Evolutionary conservation across 2,113 vertebrate species (phyloP).

Genomic region (Saimiri boliviensis): DNA sequence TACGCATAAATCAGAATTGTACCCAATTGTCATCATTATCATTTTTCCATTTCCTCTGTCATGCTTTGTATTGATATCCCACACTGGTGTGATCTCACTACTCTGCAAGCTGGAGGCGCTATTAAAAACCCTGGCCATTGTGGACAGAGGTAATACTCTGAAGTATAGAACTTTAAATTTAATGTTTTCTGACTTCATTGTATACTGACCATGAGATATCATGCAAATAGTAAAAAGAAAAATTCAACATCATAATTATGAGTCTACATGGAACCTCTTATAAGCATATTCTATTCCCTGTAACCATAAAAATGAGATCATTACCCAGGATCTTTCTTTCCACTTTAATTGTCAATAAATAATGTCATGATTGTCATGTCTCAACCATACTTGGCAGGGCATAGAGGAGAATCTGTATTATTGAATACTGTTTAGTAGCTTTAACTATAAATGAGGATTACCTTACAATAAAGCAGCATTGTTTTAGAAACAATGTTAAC

Average conservation of each 20-base stretch:
- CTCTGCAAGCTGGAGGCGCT: slow-evolving; percentile 20
- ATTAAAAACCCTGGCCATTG: neutral
- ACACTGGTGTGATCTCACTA: slow-evolving; percentile 8
- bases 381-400: slow-evolving; percentile 36
- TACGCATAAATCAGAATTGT: slow-evolving; percentile 60
- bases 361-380: slow-evolving; percentile 34
- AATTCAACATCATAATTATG: neutral
- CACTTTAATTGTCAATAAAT: slow-evolving; percentile 63
- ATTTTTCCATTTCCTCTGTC: slow-evolving; percentile 40
- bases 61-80: neutral
- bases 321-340: neutral
- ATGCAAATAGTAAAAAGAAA: neutral
- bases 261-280: neutral
- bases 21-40: slow-evolving; percentile 63
- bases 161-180: neutral
- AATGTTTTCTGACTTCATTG: slow-evolving; percentile 9
- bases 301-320: slow-evolving; percentile 45
- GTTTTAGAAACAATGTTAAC: slow-evolving; percentile 69
- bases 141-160: neutral
- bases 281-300: neutral
- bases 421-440: slow-evolving; percentile 64
- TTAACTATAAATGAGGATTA: slow-evolving; percentile 58
- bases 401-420: slow-evolving; percentile 20
- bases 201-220: neutral
- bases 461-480: slow-evolving; percentile 65